Evolutionary conservation across 1,140 invertebrate genomes (phyloP), one percentile per base, ranked within the genome.

Genomic region (Hylaeus volcanicus): DNA sequence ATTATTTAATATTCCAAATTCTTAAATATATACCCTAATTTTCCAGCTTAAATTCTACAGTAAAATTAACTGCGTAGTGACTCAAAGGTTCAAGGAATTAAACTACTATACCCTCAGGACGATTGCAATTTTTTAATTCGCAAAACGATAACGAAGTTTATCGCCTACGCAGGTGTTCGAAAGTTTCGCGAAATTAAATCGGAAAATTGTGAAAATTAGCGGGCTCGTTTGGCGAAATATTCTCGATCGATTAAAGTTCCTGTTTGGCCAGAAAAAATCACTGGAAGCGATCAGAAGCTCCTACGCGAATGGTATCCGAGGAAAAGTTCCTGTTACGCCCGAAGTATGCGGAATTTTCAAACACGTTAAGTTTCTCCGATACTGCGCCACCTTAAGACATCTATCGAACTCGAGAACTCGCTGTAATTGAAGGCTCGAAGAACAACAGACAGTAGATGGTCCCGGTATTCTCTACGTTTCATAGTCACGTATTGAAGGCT

Each of bases 151-250:
- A 39, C 6, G 3, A 43, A 45, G 63, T 63, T 65, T 68, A 56
- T 45, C 12, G 64, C 15, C 41, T 39, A 64, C 41, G 8, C 6
- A 5, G 15, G 14, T 41, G 74, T 45, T 26, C 5, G 15, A 5
- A 41, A 75, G n/a, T 43, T 39, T 15, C 0, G 15, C 26, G 58
- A 64, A 51, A 48, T 48, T 61, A 39, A 74, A 48, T 26, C 61
- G 8, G 61, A 75, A n/a, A 53, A 56, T 75, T 43, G n/a, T 5
- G n/a, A 56, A 1, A 55, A 56, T 66, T n/a, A 66, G 66, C 63
- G 41, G 12, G 26, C 58, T 45, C 51, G 74, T 75, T 75, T 45
- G 11, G 11, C n/a, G 2, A 8, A 12, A 41, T 66, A 43, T 48
- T 14, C 65, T 11, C 12, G n/a, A 69, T 65, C 14, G 60, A 65